A percentile compares a stretch with the other conserved stretches of the same genome.
Conservation (phyloP, 2,888 invertebrate species). For the Lamellibrachia columna region DNA sequence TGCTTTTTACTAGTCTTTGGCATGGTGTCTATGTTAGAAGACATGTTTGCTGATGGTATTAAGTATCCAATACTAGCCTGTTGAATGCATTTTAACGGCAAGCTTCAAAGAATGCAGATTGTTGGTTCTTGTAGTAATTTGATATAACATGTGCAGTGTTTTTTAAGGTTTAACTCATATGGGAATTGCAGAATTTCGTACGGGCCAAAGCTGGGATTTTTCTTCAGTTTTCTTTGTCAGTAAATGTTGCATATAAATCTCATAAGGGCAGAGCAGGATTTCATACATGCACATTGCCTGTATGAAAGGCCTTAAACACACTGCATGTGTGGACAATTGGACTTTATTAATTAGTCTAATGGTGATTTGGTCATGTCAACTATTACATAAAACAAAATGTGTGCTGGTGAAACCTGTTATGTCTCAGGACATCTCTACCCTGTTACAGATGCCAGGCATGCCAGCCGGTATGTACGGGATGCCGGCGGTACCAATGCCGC, state of each 20-base stretch:
- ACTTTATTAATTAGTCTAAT: background rate
- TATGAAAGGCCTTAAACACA: too few relatives aligned
- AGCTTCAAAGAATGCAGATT: too few relatives aligned
- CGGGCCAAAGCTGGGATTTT: too few relatives aligned
- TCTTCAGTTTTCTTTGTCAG: too few relatives aligned
- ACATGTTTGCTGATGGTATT: background rate
- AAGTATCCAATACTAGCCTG: background rate
- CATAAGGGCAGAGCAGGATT: too few relatives aligned
- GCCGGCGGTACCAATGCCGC: background rate
- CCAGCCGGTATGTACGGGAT: slow-evolving; percentile 3
- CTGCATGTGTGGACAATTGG: too few relatives aligned
- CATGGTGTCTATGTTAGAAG: background rate
- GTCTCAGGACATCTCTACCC: background rate
- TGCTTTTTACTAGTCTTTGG: background rate
- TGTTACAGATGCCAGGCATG: slow-evolving; percentile 1
- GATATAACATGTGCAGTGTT: too few relatives aligned
- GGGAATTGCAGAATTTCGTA: too few relatives aligned
- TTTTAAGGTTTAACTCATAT: too few relatives aligned
- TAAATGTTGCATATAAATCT: too few relatives aligned
- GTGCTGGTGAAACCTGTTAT: background rate
- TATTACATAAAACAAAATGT: background rate
- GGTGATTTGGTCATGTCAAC: background rate
- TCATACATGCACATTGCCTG: too few relatives aligned
- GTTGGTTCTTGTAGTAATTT: too few relatives aligned
- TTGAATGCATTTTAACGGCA: background rate